phyloP scores from a whole-genome alignment of 2,113 vertebrate species.

The Willisornis vidua region DNA sequence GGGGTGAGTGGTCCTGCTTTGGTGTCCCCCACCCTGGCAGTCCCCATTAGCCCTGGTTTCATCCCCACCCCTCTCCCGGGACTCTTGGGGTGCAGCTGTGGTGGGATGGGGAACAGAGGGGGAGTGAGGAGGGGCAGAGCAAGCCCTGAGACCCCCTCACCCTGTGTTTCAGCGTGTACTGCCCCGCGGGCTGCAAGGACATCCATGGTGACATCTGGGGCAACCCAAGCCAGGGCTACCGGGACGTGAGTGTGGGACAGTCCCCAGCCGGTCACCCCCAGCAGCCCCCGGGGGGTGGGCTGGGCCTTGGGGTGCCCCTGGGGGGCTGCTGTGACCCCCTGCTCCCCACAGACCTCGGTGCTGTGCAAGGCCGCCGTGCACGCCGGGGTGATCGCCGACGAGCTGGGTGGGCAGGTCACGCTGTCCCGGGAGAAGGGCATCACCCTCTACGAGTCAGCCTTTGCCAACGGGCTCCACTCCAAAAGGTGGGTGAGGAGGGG shows the following conservation, averaged over 20 bases:
- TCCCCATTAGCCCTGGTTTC: background rate
- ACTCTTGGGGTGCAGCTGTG: rapidly evolving
- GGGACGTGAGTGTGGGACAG: slow-evolving; percentile 78
- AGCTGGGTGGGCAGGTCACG: slow-evolving; percentile 77
- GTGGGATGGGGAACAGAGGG: background rate
- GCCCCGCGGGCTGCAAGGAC: slow-evolving; percentile 84
- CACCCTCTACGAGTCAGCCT: slow-evolving; percentile 82
- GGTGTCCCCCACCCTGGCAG: rapidly evolving
- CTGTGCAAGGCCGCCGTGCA: slow-evolving; percentile 87
- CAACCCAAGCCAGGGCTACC: slow-evolving; percentile 81
- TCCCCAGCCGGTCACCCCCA: background rate
- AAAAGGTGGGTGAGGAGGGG: slow-evolving; percentile 73
- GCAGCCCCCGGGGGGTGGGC: background rate
- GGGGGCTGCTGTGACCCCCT: background rate
- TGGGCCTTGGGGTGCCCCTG: background rate
- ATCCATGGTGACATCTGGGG: slow-evolving; percentile 87
- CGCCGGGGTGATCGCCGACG: slow-evolving; percentile 78
- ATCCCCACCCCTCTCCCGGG: background rate
- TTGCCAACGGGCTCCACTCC: slow-evolving; percentile 84
- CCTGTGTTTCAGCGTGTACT: slow-evolving; percentile 76
- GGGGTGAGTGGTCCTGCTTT: background rate
- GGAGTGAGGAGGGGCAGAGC: background rate
- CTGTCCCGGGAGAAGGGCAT: slow-evolving; percentile 79
- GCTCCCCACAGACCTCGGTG: slow-evolving; percentile 80
- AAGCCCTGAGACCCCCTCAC: background rate